Evolutionary conservation across 2,888 invertebrate species (phyloP).

Genomic region (Epirrhoe tristata): DNA sequence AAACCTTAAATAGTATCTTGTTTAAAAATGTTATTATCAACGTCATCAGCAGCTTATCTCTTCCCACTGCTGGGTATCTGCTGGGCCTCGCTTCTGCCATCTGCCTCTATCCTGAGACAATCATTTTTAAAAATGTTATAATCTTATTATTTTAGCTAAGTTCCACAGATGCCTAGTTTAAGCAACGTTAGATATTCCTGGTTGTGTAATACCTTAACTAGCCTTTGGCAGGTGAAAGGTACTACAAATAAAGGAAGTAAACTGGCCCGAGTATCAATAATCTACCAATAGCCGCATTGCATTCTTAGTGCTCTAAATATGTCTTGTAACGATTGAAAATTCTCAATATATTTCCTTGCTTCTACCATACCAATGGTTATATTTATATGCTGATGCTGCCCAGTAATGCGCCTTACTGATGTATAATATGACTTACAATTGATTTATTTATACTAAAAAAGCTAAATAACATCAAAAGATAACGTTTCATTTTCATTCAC

Average conservation of each 20-base stretch:
- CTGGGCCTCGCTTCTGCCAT: no score
- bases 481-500: no score
- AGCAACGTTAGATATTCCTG: slow-evolving; percentile 25
- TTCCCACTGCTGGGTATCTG: no score
- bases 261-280: slow-evolving; percentile 21
- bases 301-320: slow-evolving; percentile 25
- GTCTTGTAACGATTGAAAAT: slow-evolving; percentile 18
- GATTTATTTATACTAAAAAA: no score
- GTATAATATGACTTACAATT: neutral
- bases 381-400: neutral
- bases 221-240: slow-evolving; percentile 39
- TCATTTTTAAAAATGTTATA: no score
- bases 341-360: slow-evolving; percentile 21
- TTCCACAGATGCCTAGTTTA: neutral
- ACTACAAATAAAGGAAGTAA: slow-evolving; percentile 33
- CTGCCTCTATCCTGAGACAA: no score
- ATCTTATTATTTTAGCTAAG: neutral
- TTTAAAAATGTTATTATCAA: no score
- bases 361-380: neutral
- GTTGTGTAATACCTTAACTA: slow-evolving; percentile 42
- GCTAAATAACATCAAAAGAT: no score
- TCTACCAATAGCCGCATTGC: slow-evolving; percentile 34
- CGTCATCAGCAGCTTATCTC: no score
- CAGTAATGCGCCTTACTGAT: neutral
- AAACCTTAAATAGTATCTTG: no score